These are phyloP conservation scores for Papilio gigon DNA, from an alignment of 2,888 invertebrate species.

Conservation along the genomic window DNA sequence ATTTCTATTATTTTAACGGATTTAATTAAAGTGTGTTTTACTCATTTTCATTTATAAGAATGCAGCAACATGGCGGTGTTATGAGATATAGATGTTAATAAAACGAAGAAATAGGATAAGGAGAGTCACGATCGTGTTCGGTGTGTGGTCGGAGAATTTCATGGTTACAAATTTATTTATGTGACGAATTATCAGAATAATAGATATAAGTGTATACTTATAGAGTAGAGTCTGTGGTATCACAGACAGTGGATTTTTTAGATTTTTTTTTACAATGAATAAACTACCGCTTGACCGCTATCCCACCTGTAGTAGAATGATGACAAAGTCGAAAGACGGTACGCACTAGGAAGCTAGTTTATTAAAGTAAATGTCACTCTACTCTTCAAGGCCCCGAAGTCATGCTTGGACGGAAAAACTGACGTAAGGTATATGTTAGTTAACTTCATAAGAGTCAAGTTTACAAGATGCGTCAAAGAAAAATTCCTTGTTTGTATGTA, in stretches of 20 bases:
- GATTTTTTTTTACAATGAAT: no score
- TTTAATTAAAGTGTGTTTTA: slow-evolving; percentile 7
- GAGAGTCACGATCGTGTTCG: background rate
- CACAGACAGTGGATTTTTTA: background rate
- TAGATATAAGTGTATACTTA: no score
- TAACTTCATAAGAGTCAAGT: background rate
- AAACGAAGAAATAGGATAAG: slow-evolving; percentile 16
- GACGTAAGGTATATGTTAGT: no score
- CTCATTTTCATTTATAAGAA: background rate
- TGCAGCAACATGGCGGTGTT: background rate
- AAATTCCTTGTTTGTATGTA: background rate
- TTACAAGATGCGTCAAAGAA: background rate
- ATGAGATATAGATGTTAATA: slow-evolving; percentile 3
- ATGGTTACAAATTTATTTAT: background rate
- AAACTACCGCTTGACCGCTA: no score
- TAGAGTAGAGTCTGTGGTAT: no score
- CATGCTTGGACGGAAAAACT: no score
- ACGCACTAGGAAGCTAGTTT: no score
- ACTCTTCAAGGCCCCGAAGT: no score
- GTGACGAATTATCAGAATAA: background rate
- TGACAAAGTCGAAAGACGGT: no score
- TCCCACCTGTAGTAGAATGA: no score
- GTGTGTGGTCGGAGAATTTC: slow-evolving; percentile 6
- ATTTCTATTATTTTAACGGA: background rate
- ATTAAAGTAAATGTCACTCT: no score